Evolutionary conservation across 2,888 invertebrate genomes (phyloP).

Genomic region (Petrolisthes cinctipes): DNA sequence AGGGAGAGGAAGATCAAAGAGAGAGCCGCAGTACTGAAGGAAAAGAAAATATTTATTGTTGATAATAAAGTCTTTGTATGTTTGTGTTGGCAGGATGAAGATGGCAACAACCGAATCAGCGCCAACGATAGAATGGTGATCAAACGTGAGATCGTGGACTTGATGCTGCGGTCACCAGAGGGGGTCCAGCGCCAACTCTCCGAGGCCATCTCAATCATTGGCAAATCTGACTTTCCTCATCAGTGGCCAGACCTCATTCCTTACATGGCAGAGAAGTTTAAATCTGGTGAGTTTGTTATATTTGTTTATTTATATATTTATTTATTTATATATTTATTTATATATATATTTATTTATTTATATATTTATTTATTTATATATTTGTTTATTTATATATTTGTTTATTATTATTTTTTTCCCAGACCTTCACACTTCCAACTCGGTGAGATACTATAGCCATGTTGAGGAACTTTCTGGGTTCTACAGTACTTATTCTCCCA

Average conservation of each 20-base stretch:
- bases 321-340: slow-evolving; percentile 3
- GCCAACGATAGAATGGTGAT: slow-evolving; percentile 82
- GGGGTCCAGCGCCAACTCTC: slow-evolving; percentile 93
- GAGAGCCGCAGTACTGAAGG: too few relatives aligned
- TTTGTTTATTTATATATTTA: background rate
- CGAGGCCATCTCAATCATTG: slow-evolving; percentile 95
- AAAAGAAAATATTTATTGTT: too few relatives aligned
- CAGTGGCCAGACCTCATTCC: slow-evolving; percentile 95
- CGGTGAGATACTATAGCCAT: too few relatives aligned
- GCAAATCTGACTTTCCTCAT: slow-evolving; percentile 95
- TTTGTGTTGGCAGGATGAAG: slow-evolving; percentile 75
- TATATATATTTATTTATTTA: background rate
- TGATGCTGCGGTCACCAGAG: slow-evolving; percentile 93
- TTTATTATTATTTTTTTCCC: too few relatives aligned
- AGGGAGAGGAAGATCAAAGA: too few relatives aligned
- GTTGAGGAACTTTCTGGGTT: too few relatives aligned
- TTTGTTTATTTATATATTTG: too few relatives aligned
- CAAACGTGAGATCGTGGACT: slow-evolving; percentile 86
- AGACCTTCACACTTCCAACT: too few relatives aligned
- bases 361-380: too few relatives aligned
- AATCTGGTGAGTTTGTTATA: slow-evolving; percentile 74
- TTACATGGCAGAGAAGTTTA: slow-evolving; percentile 93
- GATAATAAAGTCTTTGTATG: too few relatives aligned
- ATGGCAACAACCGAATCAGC: slow-evolving; percentile 84
- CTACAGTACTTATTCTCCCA: too few relatives aligned